These are phyloP conservation scores for Drosophila formosana DNA, from an alignment of 2,888 invertebrate species.

Conservation along the genomic window DNA sequence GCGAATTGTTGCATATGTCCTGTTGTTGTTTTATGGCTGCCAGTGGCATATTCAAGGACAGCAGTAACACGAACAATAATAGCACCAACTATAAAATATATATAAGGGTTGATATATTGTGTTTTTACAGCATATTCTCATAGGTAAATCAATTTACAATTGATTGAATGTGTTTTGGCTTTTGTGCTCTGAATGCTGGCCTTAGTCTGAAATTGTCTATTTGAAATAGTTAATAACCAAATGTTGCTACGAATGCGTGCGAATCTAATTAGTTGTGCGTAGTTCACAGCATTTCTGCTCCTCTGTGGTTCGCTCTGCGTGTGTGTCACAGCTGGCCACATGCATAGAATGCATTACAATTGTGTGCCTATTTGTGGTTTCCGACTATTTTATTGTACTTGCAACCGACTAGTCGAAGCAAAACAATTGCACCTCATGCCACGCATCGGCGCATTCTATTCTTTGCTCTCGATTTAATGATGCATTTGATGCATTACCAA, in stretches of 20 bases:
- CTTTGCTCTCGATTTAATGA: slow-evolving; percentile 47
- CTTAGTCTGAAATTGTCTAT: slow-evolving; percentile 39
- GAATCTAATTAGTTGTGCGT: slow-evolving; percentile 59
- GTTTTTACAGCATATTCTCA: slow-evolving; percentile 12
- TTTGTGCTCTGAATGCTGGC: slow-evolving; percentile 36
- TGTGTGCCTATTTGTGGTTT: slow-evolving; percentile 52
- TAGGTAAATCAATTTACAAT: slow-evolving; percentile 45
- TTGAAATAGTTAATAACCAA: slow-evolving; percentile 48
- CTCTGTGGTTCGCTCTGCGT: neutral
- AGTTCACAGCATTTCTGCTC: slow-evolving; percentile 30
- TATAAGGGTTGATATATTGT: slow-evolving; percentile 39
- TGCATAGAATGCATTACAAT: slow-evolving; percentile 35
- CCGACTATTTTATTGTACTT: slow-evolving; percentile 49
- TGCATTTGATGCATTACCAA: slow-evolving; percentile 50
- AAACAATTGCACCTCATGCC: slow-evolving; percentile 10
- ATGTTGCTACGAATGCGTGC: slow-evolving; percentile 31
- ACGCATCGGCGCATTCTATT: neutral
- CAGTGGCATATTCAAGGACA: slow-evolving; percentile 24
- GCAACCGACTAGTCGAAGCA: slow-evolving; percentile 16
- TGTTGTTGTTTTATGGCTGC: slow-evolving; percentile 46
- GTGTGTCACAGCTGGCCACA: slow-evolving; percentile 35
- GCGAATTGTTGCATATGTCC: slow-evolving; percentile 50
- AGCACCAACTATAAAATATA: slow-evolving; percentile 21
- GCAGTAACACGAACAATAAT: slow-evolving; percentile 14
- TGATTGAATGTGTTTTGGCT: slow-evolving; percentile 51